These are phyloP conservation scores for Pangasius macronema DNA, from an alignment of 2,797 vertebrate species.

Conservation along the genomic window DNA sequence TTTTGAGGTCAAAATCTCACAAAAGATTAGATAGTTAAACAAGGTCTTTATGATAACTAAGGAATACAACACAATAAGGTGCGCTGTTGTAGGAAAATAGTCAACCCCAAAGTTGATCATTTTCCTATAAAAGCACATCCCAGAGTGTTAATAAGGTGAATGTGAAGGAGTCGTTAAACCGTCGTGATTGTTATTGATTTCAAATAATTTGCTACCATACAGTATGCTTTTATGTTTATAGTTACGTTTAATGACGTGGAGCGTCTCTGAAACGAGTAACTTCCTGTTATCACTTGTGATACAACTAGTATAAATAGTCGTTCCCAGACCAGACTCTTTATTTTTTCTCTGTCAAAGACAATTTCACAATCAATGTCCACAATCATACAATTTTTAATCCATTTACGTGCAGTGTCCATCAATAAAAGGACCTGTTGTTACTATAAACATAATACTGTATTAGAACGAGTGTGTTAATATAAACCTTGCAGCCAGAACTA, in stretches of 20 bases:
- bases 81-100: neutral
- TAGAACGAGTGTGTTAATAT: neutral
- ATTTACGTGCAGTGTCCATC: neutral
- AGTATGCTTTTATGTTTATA: neutral
- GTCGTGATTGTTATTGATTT: too few relatives aligned
- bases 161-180: too few relatives aligned
- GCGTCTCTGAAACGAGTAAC: neutral
- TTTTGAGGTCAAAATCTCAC: neutral
- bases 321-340: neutral
- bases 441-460: neutral
- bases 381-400: neutral
- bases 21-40: neutral
- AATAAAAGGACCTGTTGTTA: neutral
- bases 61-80: neutral
- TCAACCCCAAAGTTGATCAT: neutral
- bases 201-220: too few relatives aligned
- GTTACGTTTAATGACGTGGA: neutral
- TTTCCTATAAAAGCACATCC: neutral
- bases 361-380: neutral
- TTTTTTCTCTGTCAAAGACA: neutral
- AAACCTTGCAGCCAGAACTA: neutral
- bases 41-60: neutral
- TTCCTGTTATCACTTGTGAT: slow-evolving; percentile 3
- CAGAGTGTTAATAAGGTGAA: too few relatives aligned
- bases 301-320: neutral